Conservation (phyloP, 2,797 vertebrate species). For the Sebastes aleutianus region DNA sequence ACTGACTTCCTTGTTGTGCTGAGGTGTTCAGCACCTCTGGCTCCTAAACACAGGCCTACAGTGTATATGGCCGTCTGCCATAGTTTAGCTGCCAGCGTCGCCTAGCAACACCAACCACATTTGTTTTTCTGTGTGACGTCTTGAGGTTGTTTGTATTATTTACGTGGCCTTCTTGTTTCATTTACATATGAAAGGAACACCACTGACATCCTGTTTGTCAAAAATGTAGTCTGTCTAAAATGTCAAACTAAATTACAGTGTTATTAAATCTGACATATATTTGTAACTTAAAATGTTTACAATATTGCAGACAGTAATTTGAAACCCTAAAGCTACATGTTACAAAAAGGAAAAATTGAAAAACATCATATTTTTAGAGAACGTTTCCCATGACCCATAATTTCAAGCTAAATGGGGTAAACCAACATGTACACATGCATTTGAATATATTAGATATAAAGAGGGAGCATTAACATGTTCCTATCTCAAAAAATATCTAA, state of each 20-base stretch:
- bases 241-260: background rate
- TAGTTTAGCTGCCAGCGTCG: slow-evolving; percentile 27
- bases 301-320: background rate
- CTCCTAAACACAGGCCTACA: slow-evolving; percentile 18
- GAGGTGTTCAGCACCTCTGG: slow-evolving; percentile 15
- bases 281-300: background rate
- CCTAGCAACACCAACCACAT: slow-evolving; percentile 45
- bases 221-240: background rate
- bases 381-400: background rate
- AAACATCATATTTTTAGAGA: background rate
- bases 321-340: background rate
- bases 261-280: background rate
- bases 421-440: background rate
- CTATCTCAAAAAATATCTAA: background rate
- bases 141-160: slow-evolving; percentile 24
- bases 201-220: background rate
- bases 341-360: background rate
- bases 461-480: background rate
- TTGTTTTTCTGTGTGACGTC: slow-evolving; percentile 23
- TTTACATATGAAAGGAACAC: slow-evolving; percentile 28
- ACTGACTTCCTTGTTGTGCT: background rate
- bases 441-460: background rate
- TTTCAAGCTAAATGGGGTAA: background rate
- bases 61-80: background rate
- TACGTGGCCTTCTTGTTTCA: background rate